Evolutionary conservation across 2,113 vertebrate genomes (phyloP).

Genomic region (Clarias magur): DNA sequence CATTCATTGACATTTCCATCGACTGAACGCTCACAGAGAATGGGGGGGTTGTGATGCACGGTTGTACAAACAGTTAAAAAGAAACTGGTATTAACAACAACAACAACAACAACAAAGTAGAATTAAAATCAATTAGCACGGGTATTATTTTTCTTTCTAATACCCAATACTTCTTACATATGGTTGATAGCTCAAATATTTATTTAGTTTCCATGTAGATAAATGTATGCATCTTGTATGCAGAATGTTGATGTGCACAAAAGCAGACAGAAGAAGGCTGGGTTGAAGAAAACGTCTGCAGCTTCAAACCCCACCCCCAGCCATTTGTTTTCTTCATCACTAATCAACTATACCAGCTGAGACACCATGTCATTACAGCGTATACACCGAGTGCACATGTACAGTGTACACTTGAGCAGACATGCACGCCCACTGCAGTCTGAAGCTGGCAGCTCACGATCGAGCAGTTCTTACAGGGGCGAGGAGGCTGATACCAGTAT

Average conservation of each 20-base stretch:
- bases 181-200: not conserved
- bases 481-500: constrained; percentile 15
- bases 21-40: not conserved
- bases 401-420: not conserved
- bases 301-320: constrained; percentile 29
- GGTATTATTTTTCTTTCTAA: too few relatives aligned
- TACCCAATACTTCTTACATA: not conserved
- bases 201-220: not conserved
- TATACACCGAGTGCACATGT: constrained; percentile 8
- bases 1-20: not conserved
- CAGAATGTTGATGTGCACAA: constrained; percentile 1
- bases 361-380: constrained; percentile 30
- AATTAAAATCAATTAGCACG: not conserved
- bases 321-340: constrained; percentile 30
- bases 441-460: not conserved
- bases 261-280: not conserved
- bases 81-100: not conserved
- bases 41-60: not conserved
- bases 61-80: not conserved
- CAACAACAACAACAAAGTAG: not conserved
- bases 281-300: not conserved
- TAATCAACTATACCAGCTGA: constrained; percentile 46
- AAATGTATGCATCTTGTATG: not conserved
- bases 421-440: not conserved
- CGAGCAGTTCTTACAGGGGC: not conserved